Evolutionary conservation across 1,140 invertebrate genomes (phyloP), one percentile per base, ranked within the genome.

Genomic region (Procambarus clarkii): DNA sequence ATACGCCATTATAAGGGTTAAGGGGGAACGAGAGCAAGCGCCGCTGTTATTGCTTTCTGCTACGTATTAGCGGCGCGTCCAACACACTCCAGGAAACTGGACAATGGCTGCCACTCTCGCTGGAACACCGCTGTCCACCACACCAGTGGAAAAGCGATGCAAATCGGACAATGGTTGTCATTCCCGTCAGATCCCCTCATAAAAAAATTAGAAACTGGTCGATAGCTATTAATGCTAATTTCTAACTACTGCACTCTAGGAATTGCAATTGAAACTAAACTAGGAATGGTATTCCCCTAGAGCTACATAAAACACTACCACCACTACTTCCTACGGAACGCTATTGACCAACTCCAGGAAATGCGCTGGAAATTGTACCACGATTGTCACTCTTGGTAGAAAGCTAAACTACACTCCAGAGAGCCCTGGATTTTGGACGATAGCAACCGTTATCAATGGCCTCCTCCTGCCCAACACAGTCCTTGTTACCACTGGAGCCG

Each of bases 1-100:
- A 83, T 83, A 83, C 58, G 60, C 81, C 81, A 24, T 74, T 74
- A 24, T 74, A 74, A 74, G 69, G 69, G 69, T 74, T 74, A 74
- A 74, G 69, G 34, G 69, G 69, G 69, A 74, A 34, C 69, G 69
- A 24, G 69, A 74, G n/a, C 69, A 74, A 74, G n/a, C 69, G 21
- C 69, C n/a, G 5, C 7, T 74, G 18, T 74, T 34, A 74, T 74
- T 74, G 69, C 69, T 74, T 21, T 74, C 24, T 24, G 13, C 69
- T 21, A 74, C 69, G 18, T 74, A 34, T 74, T 74, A 74, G 69
- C 69, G n/a, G n/a, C 18, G 69, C 69, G 7, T n/a, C 21, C 69
- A 24, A 74, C 69, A 74, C 69, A 74, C 69, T 74, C 69, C 69
- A 24, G 69, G 21, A 74, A 24, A 81, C 79, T 54, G 54, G 13